Conservation (phyloP, 2,797 vertebrate species). For the Darevskia nairensis region DNA sequence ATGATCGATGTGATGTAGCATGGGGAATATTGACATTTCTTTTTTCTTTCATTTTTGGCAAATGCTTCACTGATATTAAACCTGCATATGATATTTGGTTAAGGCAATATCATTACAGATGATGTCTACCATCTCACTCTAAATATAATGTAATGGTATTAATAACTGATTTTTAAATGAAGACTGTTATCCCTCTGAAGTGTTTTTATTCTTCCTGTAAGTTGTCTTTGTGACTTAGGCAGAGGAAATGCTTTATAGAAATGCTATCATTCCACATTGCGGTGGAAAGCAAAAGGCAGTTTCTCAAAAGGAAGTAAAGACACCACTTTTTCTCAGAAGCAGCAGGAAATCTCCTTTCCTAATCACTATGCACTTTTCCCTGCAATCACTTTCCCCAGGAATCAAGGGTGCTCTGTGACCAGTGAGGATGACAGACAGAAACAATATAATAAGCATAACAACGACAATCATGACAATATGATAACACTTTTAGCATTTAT, state of each 20-base stretch:
- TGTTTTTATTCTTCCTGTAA: constrained; percentile 23
- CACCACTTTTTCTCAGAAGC: neutral
- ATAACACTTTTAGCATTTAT: neutral
- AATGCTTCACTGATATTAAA: constrained; percentile 40
- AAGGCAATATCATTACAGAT: constrained; percentile 29
- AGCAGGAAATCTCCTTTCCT: neutral
- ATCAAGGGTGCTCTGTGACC: too few relatives aligned
- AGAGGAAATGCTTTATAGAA: constrained; percentile 22
- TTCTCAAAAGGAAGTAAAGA: neutral
- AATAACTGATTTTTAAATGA: constrained; percentile 43
- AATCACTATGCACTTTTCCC: neutral
- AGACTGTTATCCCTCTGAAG: constrained; percentile 14
- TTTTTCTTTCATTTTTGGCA: constrained; percentile 26
- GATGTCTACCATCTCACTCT: neutral
- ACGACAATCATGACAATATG: neutral
- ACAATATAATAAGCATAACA: neutral
- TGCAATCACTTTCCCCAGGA: neutral
- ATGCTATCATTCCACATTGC: neutral
- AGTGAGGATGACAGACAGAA: neutral
- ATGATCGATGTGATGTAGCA: constrained; percentile 54
- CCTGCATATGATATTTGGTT: constrained; percentile 41
- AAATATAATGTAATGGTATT: neutral
- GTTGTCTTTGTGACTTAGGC: neutral
- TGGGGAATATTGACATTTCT: constrained; percentile 38
- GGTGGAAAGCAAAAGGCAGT: neutral